Base-by-base conservation (phyloP, 1,140 invertebrate genomes). In the Neuroterus valhalla region DNA sequence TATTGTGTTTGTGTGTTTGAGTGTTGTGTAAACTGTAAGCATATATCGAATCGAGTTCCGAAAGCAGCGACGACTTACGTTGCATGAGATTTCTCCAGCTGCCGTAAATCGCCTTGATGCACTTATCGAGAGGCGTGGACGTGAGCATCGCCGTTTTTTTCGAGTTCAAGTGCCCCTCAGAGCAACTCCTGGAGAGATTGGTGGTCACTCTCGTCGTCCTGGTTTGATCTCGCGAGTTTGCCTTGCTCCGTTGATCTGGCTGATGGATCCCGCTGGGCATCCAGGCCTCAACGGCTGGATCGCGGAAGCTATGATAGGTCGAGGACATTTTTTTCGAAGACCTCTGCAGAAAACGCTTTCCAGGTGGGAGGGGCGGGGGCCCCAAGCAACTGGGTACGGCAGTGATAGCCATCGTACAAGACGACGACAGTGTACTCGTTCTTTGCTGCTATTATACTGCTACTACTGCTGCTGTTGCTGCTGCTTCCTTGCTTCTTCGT, bases 21-120 rank as follows among this genome's bases (percentile, higher is more conserved):
- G n/a, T n/a, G n/a, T n/a, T n/a, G n/a, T n/a, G n/a, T n/a, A n/a
- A n/a, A n/a, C n/a, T n/a, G n/a, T n/a, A n/a, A n/a, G n/a, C n/a
- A n/a, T n/a, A 38, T 6, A 62, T 62, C 14, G 23, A 62, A 31
- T 62, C 52, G 11, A 31, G 55, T 62, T 31, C 23, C 15, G 26
- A 23, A 46, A 14, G 2, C 19, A n/a, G 45, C 8, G 50, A 17
- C 10, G 21, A 86, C 90, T 91, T 89, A 91, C 90, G 86, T 75
- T 91, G 89, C 80, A 90, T 79, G 76, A 91, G 84, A 82, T 91
- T 91, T 81, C 86, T 89, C 90, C 90, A 91, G 79, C 90, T 90
- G 72, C 90, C 90, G 76, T 89, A 90, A 81, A 91, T 89, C 68
- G 89, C 88, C 74, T 86, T 87, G 76, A 91, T 89, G 78, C 90